Conservation (phyloP, 2,113 vertebrate genomes). For the Corythaixoides concolor region DNA sequence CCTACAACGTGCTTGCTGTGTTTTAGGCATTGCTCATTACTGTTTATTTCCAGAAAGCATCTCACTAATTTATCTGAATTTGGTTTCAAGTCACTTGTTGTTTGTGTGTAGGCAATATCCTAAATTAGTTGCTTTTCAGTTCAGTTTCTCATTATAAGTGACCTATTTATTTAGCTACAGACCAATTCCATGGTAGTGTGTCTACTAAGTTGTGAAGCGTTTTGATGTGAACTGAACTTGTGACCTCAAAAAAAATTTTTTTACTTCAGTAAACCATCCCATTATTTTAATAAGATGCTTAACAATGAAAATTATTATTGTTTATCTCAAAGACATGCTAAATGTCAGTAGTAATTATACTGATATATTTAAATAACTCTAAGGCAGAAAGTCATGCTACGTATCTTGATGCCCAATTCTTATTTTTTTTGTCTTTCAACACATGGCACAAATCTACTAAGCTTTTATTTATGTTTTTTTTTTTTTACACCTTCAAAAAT, state of each 20-base stretch:
- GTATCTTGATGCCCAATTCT: neutral
- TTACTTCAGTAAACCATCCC: neutral
- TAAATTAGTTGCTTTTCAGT: slow-evolving; percentile 40
- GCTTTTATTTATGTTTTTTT: neutral
- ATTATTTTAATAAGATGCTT: neutral
- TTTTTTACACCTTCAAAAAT: neutral
- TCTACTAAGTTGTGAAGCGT: slow-evolving; percentile 14
- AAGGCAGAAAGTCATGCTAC: neutral
- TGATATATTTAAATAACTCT: neutral
- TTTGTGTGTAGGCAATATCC: neutral
- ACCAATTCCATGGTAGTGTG: neutral
- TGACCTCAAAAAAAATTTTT: neutral
- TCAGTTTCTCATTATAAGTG: slow-evolving; percentile 34
- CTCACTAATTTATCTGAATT: slow-evolving; percentile 62
- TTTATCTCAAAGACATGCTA: neutral
- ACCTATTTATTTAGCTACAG: slow-evolving; percentile 18
- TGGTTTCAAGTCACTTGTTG: slow-evolving; percentile 44
- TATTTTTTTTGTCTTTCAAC: neutral
- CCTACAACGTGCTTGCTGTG: neutral
- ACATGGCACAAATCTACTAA: neutral
- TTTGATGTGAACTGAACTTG: neutral
- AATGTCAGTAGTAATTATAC: neutral
- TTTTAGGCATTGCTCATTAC: slow-evolving; percentile 63
- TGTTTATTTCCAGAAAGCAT: slow-evolving; percentile 55
- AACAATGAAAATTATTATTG: neutral